phyloP scores from a whole-genome alignment of 2,888 invertebrate genomes.

The Tetragonula carbonaria region DNA sequence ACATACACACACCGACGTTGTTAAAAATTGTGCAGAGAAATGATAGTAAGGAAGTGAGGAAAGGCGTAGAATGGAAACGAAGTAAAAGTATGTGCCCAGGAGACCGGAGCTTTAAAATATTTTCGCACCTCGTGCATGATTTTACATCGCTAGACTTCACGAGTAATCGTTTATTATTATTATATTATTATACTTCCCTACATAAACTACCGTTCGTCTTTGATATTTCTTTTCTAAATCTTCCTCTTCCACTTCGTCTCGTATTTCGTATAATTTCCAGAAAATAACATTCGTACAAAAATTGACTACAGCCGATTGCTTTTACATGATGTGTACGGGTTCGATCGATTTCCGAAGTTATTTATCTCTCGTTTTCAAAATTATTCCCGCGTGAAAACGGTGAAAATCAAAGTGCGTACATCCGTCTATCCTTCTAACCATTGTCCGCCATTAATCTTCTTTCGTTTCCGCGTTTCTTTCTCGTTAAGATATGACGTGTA shows the following conservation, averaged over 20 bases:
- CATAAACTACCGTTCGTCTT: conserved; percentile 64
- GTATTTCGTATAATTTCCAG: conserved; percentile 71
- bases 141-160: conserved; percentile 58
- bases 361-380: neutral
- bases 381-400: conserved; percentile 56
- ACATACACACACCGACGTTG: conserved; percentile 23
- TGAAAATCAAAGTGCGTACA: conserved; percentile 55
- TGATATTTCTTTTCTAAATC: conserved; percentile 54
- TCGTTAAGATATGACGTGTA: conserved; percentile 73
- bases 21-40: conserved; percentile 41
- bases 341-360: conserved; percentile 43
- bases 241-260: neutral
- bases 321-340: conserved; percentile 74
- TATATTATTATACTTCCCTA: conserved; percentile 64
- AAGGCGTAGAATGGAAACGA: neutral
- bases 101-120: conserved; percentile 38
- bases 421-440: conserved; percentile 25
- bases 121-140: conserved; percentile 18
- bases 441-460: conserved; percentile 21
- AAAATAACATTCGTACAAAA: conserved; percentile 82
- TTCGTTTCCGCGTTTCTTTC: conserved; percentile 29
- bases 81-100: conserved; percentile 19
- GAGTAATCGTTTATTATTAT: conserved; percentile 58
- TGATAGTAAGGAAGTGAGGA: neutral
- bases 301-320: conserved; percentile 83